phyloP scores from a whole-genome alignment of 2,113 vertebrate genomes.

The Crocuta crocuta region DNA sequence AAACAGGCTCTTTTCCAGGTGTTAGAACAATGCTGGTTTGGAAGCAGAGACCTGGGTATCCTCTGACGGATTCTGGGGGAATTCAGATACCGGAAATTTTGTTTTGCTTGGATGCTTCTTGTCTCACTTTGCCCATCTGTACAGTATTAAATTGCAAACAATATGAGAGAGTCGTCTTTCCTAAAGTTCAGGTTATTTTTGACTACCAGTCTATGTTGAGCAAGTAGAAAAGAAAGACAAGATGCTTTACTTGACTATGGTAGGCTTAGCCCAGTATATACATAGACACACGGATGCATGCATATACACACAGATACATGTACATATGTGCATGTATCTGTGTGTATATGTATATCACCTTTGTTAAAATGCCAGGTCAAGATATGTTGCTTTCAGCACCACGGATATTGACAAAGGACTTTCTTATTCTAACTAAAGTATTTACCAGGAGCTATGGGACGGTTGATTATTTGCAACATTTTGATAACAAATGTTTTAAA shows the following conservation, averaged over 20 bases:
- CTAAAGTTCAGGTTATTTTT: background rate
- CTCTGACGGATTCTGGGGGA: background rate
- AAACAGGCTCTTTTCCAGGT: slow-evolving; percentile 18
- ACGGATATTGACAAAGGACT: background rate
- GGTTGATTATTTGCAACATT: background rate
- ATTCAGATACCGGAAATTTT: background rate
- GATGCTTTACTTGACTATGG: background rate
- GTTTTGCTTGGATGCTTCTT: background rate
- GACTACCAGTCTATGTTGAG: background rate
- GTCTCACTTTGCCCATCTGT: background rate
- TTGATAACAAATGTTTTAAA: background rate
- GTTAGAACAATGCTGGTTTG: background rate
- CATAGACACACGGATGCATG: background rate
- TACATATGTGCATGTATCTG: no score
- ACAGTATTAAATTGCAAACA: background rate
- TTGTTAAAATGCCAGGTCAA: background rate
- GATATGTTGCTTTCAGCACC: background rate
- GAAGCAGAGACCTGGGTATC: background rate
- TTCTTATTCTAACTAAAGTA: background rate
- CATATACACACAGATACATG: background rate
- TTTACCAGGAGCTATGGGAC: background rate
- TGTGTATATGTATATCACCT: background rate
- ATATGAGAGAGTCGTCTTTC: background rate
- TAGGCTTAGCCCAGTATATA: background rate
- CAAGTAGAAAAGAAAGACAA: background rate